Base-by-base conservation (phyloP, 1,140 invertebrate genomes). In the Protaetia brevitarsis region DNA sequence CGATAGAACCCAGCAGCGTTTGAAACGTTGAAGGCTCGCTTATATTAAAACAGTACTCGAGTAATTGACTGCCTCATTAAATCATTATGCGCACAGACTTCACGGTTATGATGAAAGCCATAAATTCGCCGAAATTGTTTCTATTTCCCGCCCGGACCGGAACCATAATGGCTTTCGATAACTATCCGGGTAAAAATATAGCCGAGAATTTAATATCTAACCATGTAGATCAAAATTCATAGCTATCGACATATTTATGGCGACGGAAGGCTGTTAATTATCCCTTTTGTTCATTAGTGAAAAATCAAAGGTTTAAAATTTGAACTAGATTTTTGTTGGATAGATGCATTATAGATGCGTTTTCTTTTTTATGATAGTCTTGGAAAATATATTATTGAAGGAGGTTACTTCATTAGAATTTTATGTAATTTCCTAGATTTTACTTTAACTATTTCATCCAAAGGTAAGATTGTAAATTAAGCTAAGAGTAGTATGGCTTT, bases 61-160 rank as follows among this genome's bases (percentile, higher is more conserved):
- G 29, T 61, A 34, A 61, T 61, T 61, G 58, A 19, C 16, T 30
- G 27, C 27, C 26, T 58, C 27, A 58, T 26, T 19, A 58, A 58
- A 58, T 58, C 27, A 58, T 23, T 58, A 58, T 58, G 19, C 27
- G n/a, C 11, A 58, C 27, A n/a, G n/a, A n/a, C n/a, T n/a, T n/a
- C n/a, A 21, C 26, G 56, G 31, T 34, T 57, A 28, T 28, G 56
- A 26, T 26, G 21, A 28, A 26, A 28, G 21, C 21, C 56, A 19
- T 28, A 58, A 28, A 23, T 58, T 16, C 56, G 21, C 11, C 21
- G 56, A 21, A 58, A 58, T 21, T 58, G 56, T 28, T 58, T 58
- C 56, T 58, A 21, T 26, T 58, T 28, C 56, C 21, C 56, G 31
- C 13, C n/a, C 19, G 56, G 56, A 19, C 26, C 19, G 56, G 21